Conservation (phyloP, 2,888 invertebrate genomes). For the Drosophila crucigera region DNA sequence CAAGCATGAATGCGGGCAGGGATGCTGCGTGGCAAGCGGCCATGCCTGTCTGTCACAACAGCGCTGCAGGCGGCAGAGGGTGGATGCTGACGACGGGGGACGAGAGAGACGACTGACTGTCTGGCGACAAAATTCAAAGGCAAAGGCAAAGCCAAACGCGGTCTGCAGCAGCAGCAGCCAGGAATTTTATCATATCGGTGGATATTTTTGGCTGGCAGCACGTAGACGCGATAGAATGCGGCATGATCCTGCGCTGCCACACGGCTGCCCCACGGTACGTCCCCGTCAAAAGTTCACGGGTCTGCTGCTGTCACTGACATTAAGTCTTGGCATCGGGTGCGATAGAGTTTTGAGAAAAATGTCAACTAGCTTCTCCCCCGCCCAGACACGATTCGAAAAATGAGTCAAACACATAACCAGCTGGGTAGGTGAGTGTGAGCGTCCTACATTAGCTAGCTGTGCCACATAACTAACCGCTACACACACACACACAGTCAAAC, state of each 20-base stretch:
- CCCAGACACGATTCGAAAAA: conserved; percentile 47
- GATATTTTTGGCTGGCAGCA: conserved; percentile 45
- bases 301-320: conserved; percentile 45
- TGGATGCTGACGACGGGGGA: conserved; percentile 4
- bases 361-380: conserved; percentile 45
- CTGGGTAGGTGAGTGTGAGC: conserved; percentile 62
- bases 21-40: background rate
- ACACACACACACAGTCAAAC: conserved; percentile 21
- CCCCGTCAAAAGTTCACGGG: conserved; percentile 34
- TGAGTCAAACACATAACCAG: conserved; percentile 57
- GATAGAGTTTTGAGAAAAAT: conserved; percentile 72
- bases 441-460: background rate
- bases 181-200: conserved; percentile 72
- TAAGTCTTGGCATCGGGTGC: conserved; percentile 35
- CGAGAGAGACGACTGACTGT: conserved; percentile 16
- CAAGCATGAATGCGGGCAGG: conserved; percentile 19
- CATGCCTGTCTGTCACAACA: conserved; percentile 55
- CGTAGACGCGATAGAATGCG: conserved; percentile 43
- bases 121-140: conserved; percentile 43
- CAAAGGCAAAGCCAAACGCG: conserved; percentile 37
- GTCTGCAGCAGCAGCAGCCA: conserved; percentile 22
- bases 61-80: conserved; percentile 28
- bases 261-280: conserved; percentile 21
- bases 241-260: conserved; percentile 24
- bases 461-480: conserved; percentile 16